Conservation (phyloP, 37 sponge, comb jelly and placozoan species). For the Eunapius fragilis region DNA sequence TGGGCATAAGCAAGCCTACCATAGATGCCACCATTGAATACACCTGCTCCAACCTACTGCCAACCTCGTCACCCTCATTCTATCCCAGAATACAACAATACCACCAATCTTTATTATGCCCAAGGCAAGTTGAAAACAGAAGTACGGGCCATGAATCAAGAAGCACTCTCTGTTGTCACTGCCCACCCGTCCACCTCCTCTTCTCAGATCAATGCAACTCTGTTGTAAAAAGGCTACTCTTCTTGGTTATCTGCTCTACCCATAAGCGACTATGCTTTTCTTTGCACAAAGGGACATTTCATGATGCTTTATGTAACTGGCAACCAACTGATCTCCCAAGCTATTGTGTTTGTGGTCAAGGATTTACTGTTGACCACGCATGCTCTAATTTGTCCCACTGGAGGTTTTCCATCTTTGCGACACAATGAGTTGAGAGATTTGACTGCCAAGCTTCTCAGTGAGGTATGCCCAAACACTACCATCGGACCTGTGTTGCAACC, state of each 20-base stretch:
- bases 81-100: neutral
- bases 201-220: neutral
- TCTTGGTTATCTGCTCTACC: conserved; percentile 11
- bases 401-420: neutral
- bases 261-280: neutral
- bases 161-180: neutral
- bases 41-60: neutral
- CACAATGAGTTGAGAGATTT: neutral
- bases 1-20: neutral
- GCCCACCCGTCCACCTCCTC: too few species aligned
- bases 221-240: conserved; percentile 7
- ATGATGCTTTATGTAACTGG: neutral
- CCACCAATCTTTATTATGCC: neutral
- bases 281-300: conserved; percentile 7
- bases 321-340: neutral
- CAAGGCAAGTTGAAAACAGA: neutral
- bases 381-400: neutral
- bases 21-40: neutral
- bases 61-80: neutral
- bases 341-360: too few species aligned
- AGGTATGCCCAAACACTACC: conserved; percentile 13
- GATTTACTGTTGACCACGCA: neutral
- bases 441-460: conserved; percentile 19
- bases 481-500: conserved; percentile 34
- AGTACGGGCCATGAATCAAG: neutral